Percentiles rank a stretch among this genome's conserved stretches.
These are phyloP conservation scores for Nothobranchius furzeri DNA, from an alignment of 2,113 vertebrate genomes.

Conservation along the genomic window DNA sequence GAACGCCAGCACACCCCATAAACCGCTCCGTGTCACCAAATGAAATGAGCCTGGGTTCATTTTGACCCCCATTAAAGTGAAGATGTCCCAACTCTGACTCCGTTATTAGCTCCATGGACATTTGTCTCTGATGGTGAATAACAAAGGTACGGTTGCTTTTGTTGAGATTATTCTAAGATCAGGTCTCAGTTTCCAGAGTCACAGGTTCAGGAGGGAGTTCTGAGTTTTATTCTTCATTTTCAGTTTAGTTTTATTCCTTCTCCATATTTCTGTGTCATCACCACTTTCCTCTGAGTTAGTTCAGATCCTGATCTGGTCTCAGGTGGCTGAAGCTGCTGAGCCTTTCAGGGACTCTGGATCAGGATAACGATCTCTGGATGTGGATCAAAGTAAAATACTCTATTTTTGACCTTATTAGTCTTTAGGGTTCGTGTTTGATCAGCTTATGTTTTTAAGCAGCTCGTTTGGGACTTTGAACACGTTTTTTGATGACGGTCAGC, in stretches of 20 bases:
- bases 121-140: background rate
- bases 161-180: background rate
- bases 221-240: constrained; percentile 26
- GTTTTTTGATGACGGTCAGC: background rate
- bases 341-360: background rate
- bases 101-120: no score
- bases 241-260: constrained; percentile 23
- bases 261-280: constrained; percentile 46
- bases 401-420: no score
- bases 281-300: background rate
- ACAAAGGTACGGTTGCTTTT: background rate
- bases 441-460: no score
- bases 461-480: background rate
- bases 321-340: background rate
- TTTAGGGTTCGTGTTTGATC: no score
- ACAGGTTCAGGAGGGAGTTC: constrained; percentile 21
- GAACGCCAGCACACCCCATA: constrained; percentile 23
- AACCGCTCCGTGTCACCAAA: constrained; percentile 8
- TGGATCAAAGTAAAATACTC: no score
- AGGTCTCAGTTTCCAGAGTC: constrained; percentile 1
- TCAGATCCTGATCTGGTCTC: background rate
- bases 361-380: background rate
- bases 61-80: background rate
- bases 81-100: no score
- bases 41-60: background rate